phyloP scores from a whole-genome alignment of 2,113 vertebrate species.

The Laticauda laticaudata region DNA sequence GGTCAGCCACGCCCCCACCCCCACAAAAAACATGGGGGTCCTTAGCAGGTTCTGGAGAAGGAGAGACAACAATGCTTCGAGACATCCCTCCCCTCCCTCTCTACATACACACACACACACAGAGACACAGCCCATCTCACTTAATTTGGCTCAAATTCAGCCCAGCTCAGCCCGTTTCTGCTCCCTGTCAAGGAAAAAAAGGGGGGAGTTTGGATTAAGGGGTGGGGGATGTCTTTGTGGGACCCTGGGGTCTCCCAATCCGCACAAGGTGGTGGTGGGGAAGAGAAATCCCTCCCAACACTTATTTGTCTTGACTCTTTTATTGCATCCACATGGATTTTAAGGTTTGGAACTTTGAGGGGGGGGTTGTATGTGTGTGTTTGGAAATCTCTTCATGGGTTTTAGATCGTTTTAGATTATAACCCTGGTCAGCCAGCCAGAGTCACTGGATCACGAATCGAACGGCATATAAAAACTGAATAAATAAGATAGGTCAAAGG shows the following conservation, averaged over 20 bases:
- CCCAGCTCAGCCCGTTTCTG: not conserved
- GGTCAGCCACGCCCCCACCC: conserved; percentile 65
- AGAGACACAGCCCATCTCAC: not conserved
- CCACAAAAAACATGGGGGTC: conserved; percentile 51
- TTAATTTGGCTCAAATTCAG: not conserved
- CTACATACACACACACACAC: not conserved
- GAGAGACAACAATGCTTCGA: too few relatives aligned
- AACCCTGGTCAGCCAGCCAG: not conserved
- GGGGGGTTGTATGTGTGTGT: too few relatives aligned
- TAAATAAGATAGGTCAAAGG: not conserved
- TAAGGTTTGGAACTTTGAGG: not conserved
- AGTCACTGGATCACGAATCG: not conserved
- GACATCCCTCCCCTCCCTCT: conserved; percentile 12
- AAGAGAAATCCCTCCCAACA: not conserved
- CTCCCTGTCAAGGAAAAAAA: conserved; percentile 11
- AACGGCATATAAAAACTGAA: not conserved
- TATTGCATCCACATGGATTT: not conserved
- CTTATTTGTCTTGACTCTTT: not conserved
- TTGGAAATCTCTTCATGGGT: not conserved
- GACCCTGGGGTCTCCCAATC: not conserved
- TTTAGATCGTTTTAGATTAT: not conserved
- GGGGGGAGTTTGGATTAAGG: conserved; percentile 26
- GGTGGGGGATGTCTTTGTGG: not conserved
- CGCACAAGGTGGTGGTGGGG: not conserved
- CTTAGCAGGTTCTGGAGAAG: conserved; percentile 62